Evolutionary conservation across 2,888 invertebrate genomes (phyloP).

Genomic region (Dascillus cervinus): DNA sequence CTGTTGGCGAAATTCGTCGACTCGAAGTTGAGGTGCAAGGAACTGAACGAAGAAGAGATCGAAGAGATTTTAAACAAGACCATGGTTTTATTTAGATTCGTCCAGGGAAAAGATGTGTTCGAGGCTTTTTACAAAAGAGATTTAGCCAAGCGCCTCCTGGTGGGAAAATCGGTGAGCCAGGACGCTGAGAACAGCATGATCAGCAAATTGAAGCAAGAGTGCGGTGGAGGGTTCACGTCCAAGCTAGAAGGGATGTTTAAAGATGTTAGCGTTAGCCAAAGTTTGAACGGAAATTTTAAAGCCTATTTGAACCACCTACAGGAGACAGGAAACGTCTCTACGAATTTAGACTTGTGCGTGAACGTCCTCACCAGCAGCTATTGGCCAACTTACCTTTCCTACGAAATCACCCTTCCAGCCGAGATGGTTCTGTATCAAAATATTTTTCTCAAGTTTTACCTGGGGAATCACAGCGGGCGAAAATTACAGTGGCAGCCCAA

Average conservation of each 20-base stretch:
- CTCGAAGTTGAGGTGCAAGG: constrained; percentile 86
- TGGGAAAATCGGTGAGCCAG: constrained; percentile 95
- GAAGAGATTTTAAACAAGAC: constrained; percentile 92
- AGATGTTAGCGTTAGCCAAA: constrained; percentile 95
- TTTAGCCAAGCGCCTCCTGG: constrained; percentile 86
- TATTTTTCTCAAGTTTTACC: constrained; percentile 91
- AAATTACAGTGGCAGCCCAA: constrained; percentile 98
- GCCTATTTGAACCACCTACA: constrained; percentile 48
- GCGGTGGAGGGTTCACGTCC: constrained; percentile 94
- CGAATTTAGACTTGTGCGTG: constrained; percentile 69
- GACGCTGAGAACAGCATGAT: constrained; percentile 99
- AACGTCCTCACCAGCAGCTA: constrained; percentile 95
- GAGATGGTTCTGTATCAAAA: constrained; percentile 87
- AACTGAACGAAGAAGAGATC: constrained; percentile 91
- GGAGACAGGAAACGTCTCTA: constrained; percentile 12
- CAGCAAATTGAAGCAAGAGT: constrained; percentile 94
- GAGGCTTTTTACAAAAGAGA: constrained; percentile 99
- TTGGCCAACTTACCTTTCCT: constrained; percentile 92
- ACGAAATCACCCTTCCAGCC: constrained; percentile 79
- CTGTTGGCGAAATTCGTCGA: constrained; percentile 97
- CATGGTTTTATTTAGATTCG: constrained; percentile 95
- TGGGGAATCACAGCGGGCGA: constrained; percentile 90
- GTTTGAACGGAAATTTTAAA: constrained; percentile 88
- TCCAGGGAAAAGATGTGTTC: constrained; percentile 98
- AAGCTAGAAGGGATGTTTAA: constrained; percentile 99